These are phyloP conservation scores for Vipera ursinii DNA, from an alignment of 2,797 vertebrate genomes.

Conservation along the genomic window DNA sequence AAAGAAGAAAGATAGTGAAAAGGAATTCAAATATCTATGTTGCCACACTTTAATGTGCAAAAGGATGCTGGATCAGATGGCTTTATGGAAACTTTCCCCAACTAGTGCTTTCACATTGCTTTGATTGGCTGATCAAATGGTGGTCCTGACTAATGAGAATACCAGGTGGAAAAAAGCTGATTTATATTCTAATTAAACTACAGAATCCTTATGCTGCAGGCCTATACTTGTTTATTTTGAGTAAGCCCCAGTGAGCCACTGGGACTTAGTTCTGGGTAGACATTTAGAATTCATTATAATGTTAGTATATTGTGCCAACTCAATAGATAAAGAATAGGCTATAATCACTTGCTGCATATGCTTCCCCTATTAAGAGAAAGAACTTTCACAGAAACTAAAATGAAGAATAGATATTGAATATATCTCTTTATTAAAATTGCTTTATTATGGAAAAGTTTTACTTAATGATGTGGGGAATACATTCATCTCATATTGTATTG, in stretches of 20 bases:
- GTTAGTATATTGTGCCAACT: not conserved
- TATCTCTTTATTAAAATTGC: not conserved
- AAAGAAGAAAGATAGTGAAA: not conserved
- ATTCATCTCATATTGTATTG: constrained; percentile 43
- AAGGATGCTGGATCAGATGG: not conserved
- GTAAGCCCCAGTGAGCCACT: not conserved
- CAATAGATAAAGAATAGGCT: not conserved
- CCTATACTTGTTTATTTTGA: not conserved
- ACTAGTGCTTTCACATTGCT: not conserved
- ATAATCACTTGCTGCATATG: not conserved
- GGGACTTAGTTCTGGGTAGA: not conserved
- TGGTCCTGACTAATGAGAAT: not conserved
- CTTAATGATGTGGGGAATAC: constrained; percentile 6
- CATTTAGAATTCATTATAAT: not conserved
- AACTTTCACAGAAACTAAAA: constrained; percentile 1
- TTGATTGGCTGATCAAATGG: not conserved
- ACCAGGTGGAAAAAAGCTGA: not conserved
- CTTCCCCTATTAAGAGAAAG: not conserved
- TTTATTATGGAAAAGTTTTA: not conserved
- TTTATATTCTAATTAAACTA: not conserved
- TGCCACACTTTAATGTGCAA: not conserved
- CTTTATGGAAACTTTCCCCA: not conserved
- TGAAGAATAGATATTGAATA: constrained; percentile 6
- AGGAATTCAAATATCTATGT: not conserved
- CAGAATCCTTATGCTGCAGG: not conserved